Evolutionary conservation across 2,797 vertebrate genomes (phyloP).

Genomic region (Tangara arthus): DNA sequence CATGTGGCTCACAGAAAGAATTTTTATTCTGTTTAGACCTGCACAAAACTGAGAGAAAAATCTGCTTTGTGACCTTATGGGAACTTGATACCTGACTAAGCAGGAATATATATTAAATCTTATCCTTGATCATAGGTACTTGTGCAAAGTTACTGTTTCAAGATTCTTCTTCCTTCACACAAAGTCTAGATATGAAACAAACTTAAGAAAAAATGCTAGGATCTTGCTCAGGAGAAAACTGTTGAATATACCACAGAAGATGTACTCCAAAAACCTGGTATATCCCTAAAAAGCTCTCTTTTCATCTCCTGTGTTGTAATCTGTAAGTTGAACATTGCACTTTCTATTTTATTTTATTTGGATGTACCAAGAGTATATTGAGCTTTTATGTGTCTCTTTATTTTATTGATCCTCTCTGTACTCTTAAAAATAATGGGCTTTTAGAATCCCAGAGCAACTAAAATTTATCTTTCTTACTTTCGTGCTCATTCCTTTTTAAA

Average conservation of each 20-base stretch:
- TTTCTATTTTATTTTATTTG: conserved; percentile 67
- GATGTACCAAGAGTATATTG: conserved; percentile 61
- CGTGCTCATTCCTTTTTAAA: conserved; percentile 63
- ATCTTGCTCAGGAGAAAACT: conserved; percentile 40
- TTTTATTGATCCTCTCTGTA: conserved; percentile 74
- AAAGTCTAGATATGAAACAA: conserved; percentile 43
- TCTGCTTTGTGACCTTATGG: conserved; percentile 43
- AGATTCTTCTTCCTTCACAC: not conserved
- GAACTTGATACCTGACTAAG: conserved; percentile 53
- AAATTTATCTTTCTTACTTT: conserved; percentile 73
- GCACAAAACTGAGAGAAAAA: not conserved
- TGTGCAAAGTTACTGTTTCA: conserved; percentile 37
- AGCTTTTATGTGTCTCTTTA: conserved; percentile 74
- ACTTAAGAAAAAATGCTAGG: conserved; percentile 37
- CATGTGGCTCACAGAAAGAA: not conserved
- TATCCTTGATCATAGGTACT: conserved; percentile 12
- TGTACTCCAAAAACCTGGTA: not conserved
- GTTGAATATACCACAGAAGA: conserved; percentile 20
- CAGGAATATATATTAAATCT: conserved; percentile 30
- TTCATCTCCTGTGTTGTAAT: not conserved
- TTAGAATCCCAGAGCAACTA: conserved; percentile 66
- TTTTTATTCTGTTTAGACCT: not conserved
- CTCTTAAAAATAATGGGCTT: conserved; percentile 77
- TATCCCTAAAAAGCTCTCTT: conserved; percentile 26
- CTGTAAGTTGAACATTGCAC: not conserved